A percentile compares a stretch with the other conserved stretches of the same genome.
phyloP scores from a whole-genome alignment of 2,797 vertebrate species.

The Natrix natrix region DNA sequence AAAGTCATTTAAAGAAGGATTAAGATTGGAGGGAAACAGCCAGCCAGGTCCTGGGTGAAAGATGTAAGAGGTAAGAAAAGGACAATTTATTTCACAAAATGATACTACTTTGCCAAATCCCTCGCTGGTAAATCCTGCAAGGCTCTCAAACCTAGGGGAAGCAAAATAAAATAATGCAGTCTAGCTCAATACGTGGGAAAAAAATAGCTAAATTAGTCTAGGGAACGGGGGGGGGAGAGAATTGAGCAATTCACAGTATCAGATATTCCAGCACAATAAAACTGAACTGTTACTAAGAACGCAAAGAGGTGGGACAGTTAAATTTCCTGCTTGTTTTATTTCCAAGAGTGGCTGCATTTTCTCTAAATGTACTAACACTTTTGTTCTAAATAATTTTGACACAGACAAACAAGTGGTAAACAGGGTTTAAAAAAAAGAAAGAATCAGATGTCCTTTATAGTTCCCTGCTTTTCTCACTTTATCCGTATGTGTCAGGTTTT shows the following conservation, averaged over 20 bases:
- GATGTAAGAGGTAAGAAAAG: neutral
- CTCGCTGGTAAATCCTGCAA: rapidly evolving
- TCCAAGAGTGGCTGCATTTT: neutral
- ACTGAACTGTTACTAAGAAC: neutral
- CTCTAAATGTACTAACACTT: neutral
- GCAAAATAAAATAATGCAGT: constrained; percentile 11
- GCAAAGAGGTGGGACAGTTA: neutral
- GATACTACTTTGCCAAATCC: neutral
- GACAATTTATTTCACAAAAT: neutral
- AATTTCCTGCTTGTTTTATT: neutral
- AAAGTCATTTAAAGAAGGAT: constrained; percentile 22
- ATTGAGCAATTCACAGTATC: neutral
- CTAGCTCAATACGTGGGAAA: neutral
- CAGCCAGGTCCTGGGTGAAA: neutral
- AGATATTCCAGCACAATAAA: neutral
- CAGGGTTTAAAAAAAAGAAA: neutral
- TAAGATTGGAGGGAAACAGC: neutral
- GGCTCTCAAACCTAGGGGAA: neutral
- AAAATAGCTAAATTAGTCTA: constrained; percentile 3
- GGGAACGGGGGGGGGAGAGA: neutral
- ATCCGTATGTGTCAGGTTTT: neutral
- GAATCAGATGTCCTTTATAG: neutral
- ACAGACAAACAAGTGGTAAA: neutral
- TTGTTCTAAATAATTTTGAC: constrained; percentile 1
- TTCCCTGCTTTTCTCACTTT: neutral